Evolutionary conservation across 2,797 vertebrate genomes (phyloP).

Genomic region (Hirundo rustica): DNA sequence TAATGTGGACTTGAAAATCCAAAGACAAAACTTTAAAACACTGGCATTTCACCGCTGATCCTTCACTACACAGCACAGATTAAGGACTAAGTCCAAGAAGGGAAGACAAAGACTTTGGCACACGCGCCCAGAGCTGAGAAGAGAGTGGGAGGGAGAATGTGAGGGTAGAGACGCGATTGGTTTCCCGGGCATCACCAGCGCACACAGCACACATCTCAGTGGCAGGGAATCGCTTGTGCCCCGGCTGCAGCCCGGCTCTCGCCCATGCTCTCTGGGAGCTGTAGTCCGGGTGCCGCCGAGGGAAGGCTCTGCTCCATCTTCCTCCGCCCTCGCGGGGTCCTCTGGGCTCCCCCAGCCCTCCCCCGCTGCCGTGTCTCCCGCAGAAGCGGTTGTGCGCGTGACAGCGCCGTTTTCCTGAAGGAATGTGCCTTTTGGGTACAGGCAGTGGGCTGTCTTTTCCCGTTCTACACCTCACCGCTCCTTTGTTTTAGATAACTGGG

Average conservation of each 20-base stretch:
- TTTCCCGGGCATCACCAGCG: neutral
- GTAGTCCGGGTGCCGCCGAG: neutral
- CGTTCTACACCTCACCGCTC: neutral
- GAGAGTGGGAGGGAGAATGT: neutral
- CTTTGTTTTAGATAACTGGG: neutral
- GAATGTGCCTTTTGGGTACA: neutral
- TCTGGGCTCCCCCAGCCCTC: too few relatives aligned
- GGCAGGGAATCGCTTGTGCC: neutral
- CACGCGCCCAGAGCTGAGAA: neutral
- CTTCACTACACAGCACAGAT: neutral
- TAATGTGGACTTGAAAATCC: neutral
- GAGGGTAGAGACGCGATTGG: neutral
- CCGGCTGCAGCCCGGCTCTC: neutral
- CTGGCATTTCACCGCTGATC: neutral
- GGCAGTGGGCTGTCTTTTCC: neutral
- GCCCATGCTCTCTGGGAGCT: neutral
- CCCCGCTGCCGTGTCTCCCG: neutral
- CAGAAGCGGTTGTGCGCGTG: neutral
- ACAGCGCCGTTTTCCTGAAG: neutral
- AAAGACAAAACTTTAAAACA: neutral
- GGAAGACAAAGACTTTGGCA: slow-evolving; percentile 25
- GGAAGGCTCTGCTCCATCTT: neutral
- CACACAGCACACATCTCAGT: neutral
- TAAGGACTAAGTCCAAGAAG: neutral
- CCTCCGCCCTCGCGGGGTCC: neutral